Evolutionary conservation across 2,888 invertebrate genomes (phyloP).

Genomic region (Leptura quadrifasciata): DNA sequence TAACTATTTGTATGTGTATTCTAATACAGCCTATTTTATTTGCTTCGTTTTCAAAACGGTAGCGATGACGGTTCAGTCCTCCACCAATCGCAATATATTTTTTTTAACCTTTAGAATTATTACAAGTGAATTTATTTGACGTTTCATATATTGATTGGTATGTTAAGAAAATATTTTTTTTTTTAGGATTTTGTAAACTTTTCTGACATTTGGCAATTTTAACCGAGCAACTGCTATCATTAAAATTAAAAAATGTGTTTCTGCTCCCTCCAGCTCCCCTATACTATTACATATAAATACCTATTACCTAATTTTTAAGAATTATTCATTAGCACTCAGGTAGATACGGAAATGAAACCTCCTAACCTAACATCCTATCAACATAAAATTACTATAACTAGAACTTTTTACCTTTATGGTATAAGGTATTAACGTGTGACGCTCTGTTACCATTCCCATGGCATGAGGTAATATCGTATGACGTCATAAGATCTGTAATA

Average conservation of each 20-base stretch:
- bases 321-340: constrained; percentile 7
- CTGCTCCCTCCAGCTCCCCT: background rate
- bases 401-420: constrained; percentile 1
- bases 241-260: background rate
- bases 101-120: too few species aligned
- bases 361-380: constrained; percentile 1
- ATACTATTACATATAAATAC: background rate
- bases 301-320: background rate
- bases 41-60: too few species aligned
- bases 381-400: constrained; percentile 8
- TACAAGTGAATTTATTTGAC: too few species aligned
- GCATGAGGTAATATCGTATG: background rate
- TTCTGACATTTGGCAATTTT: too few species aligned
- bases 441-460: background rate
- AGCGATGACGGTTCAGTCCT: too few species aligned
- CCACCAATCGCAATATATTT: too few species aligned
- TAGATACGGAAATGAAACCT: background rate
- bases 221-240: background rate
- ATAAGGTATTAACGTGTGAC: constrained; percentile 10
- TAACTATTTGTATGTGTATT: too few species aligned
- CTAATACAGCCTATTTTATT: too few species aligned
- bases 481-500: constrained; percentile 20
- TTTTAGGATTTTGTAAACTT: too few species aligned
- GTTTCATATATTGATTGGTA: too few species aligned
- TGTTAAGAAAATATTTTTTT: too few species aligned